Evolutionary conservation across 1,140 invertebrate species (phyloP).

Genomic region (Papilio polytes): DNA sequence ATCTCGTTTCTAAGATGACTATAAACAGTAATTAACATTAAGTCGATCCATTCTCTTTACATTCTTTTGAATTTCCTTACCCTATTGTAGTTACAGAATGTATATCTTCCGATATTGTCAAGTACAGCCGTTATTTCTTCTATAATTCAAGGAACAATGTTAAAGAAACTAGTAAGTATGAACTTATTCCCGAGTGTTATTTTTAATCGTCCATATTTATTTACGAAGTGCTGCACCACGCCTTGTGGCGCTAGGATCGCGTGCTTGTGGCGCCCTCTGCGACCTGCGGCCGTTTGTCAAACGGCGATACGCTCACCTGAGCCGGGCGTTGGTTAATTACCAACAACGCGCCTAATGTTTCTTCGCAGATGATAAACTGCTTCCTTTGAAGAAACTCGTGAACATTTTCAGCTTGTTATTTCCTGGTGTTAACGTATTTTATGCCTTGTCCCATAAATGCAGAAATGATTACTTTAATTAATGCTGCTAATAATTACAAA

Average conservation of each 20-base stretch:
- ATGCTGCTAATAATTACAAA: neutral
- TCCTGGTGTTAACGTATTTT: constrained; percentile 27
- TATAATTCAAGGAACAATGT: constrained; percentile 16
- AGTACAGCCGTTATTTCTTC: neutral
- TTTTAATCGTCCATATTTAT: constrained; percentile 67
- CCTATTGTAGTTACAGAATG: too few relatives aligned
- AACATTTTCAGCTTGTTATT: constrained; percentile 53
- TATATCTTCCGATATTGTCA: neutral
- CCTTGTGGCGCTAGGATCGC: constrained; percentile 54
- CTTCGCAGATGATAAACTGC: constrained; percentile 69
- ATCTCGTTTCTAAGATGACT: neutral
- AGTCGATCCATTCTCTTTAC: neutral
- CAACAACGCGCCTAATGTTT: constrained; percentile 67
- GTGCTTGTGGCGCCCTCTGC: constrained; percentile 62
- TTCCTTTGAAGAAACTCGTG: constrained; percentile 61
- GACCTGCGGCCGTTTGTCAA: constrained; percentile 72
- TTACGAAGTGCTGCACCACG: constrained; percentile 69
- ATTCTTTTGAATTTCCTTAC: neutral
- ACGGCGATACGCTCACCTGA: constrained; percentile 66
- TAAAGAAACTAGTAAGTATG: constrained; percentile 62
- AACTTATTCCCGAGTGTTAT: constrained; percentile 58
- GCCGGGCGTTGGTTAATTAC: constrained; percentile 68
- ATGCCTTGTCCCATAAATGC: constrained; percentile 4
- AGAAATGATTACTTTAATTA: constrained; percentile 11
- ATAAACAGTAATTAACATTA: neutral